A percentile compares a stretch with the other conserved stretches of the same genome.
Conservation (phyloP, 2,888 invertebrate genomes). For the Tipula confusa region DNA sequence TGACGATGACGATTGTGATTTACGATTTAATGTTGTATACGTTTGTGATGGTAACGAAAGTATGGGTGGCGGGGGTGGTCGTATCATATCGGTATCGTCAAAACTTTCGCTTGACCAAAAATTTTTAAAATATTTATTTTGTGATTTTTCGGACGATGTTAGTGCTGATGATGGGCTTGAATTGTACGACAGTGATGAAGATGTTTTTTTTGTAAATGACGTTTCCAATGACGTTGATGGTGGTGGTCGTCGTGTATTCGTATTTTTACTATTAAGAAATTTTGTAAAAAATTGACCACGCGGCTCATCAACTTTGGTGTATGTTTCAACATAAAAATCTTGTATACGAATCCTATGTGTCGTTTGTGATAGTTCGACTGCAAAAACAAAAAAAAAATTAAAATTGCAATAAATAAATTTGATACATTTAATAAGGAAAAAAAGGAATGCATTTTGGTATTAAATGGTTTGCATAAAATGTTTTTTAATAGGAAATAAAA, state of each 20-base stretch:
- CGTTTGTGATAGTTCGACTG: neutral
- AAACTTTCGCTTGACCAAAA: neutral
- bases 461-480: no score
- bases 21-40: neutral
- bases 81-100: neutral
- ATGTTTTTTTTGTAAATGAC: neutral
- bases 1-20: neutral
- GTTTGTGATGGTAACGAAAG: neutral
- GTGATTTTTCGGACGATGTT: neutral
- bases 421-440: neutral
- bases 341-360: neutral
- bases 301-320: neutral
- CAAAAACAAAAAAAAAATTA: neutral
- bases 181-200: neutral
- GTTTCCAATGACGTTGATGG: neutral
- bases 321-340: constrained; percentile 21
- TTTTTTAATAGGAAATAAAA: neutral
- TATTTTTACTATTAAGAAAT: neutral
- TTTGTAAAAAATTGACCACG: neutral
- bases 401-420: no score
- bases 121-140: neutral
- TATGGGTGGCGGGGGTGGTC: neutral
- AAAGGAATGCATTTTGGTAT: no score
- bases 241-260: neutral
- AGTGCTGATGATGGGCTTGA: neutral